Evolutionary conservation across 1,140 invertebrate genomes (phyloP).

Genomic region (Eueides isabella): DNA sequence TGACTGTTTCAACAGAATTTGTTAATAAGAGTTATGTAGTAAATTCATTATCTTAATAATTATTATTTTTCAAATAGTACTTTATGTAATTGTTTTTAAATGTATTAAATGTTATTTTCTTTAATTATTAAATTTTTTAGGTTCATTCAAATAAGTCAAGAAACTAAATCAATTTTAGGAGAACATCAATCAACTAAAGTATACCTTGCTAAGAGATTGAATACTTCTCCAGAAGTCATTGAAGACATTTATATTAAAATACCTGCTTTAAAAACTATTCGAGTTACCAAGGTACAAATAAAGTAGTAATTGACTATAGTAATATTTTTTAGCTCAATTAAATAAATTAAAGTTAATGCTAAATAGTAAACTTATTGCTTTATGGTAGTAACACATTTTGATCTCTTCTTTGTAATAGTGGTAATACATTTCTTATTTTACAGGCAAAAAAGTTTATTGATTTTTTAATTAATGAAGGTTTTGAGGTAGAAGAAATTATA

Average conservation of each 20-base stretch:
- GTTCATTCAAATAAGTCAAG: conserved; percentile 64
- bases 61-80: no score
- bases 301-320: not conserved
- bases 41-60: no score
- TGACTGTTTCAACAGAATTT: no score
- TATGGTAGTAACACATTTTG: not conserved
- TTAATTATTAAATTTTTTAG: conserved; percentile 59
- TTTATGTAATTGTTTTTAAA: no score
- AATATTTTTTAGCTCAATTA: no score
- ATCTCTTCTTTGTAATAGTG: no score
- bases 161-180: conserved; percentile 71
- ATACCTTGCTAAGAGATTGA: conserved; percentile 72
- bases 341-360: no score
- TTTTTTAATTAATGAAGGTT: conserved; percentile 71
- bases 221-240: conserved; percentile 62
- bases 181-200: conserved; percentile 64
- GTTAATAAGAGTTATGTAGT: no score
- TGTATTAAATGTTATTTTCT: no score
- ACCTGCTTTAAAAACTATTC: conserved; percentile 64
- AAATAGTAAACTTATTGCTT: no score
- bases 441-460: conserved; percentile 75
- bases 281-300: conserved; percentile 66
- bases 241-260: conserved; percentile 69
- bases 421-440: conserved; percentile 46
- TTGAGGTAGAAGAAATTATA: conserved; percentile 68